Conservation (phyloP, 2,113 vertebrate species). For the Ophthalmolycus amberensis region DNA sequence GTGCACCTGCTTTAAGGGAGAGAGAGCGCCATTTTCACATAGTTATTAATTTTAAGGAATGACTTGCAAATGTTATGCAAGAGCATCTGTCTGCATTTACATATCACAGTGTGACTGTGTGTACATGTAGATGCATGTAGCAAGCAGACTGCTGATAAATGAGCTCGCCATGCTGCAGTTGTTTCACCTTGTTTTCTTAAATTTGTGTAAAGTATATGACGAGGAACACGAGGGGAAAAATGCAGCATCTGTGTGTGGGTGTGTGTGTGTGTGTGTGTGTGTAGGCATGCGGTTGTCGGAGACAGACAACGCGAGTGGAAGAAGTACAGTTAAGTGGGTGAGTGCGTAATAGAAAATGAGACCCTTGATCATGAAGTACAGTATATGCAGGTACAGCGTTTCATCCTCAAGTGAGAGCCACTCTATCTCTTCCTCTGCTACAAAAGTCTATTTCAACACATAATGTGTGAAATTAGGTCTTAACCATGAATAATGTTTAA, state of each 20-base stretch:
- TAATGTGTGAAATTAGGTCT: constrained; percentile 64
- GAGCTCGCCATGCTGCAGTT: constrained; percentile 29
- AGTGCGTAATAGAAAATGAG: constrained; percentile 55
- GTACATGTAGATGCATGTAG: constrained; percentile 28
- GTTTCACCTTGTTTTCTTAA: constrained; percentile 57
- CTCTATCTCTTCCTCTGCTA: constrained; percentile 40
- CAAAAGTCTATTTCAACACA: constrained; percentile 48
- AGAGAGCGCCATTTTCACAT: constrained; percentile 23
- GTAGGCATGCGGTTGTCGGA: constrained; percentile 30
- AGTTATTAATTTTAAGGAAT: constrained; percentile 57
- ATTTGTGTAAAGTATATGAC: constrained; percentile 36
- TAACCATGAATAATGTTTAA: constrained; percentile 63
- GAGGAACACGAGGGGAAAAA: constrained; percentile 11
- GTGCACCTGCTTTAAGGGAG: constrained; percentile 51
- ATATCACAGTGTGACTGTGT: constrained; percentile 60
- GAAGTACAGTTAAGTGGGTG: constrained; percentile 28
- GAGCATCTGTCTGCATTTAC: constrained; percentile 77
- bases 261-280: constrained; percentile 29
- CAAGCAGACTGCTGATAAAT: constrained; percentile 62
- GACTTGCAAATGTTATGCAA: constrained; percentile 76
- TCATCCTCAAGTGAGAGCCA: constrained; percentile 63
- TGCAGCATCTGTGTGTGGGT: constrained; percentile 27
- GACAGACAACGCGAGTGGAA: constrained; percentile 37
- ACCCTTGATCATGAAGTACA: constrained; percentile 54
- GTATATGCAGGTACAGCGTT: constrained; percentile 42